Percentiles rank a stretch among this genome's conserved stretches.
These are phyloP conservation scores for Galbula dea DNA, from an alignment of 2,113 vertebrate genomes.

Conservation along the genomic window DNA sequence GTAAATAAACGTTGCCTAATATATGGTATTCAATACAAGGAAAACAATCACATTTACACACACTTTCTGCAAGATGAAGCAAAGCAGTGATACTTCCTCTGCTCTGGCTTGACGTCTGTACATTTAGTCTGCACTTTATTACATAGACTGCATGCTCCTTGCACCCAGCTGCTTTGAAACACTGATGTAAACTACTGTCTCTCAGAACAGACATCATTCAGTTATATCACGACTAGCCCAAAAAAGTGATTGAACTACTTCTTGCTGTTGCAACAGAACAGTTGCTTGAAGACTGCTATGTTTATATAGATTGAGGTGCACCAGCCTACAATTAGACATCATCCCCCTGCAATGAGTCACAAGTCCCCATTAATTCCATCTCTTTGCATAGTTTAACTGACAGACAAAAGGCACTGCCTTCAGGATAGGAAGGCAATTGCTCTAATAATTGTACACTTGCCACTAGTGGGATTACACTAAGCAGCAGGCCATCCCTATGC, in stretches of 20 bases:
- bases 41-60: background rate
- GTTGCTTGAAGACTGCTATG: background rate
- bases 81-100: background rate
- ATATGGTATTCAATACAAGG: background rate
- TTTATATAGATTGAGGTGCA: background rate
- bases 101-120: background rate
- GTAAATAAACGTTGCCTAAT: constrained; percentile 36
- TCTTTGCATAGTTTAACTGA: background rate
- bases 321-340: background rate
- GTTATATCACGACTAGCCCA: background rate
- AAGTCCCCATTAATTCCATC: background rate
- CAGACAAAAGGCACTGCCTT: background rate
- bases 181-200: background rate
- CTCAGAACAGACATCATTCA: background rate
- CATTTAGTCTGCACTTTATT: background rate
- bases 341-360: rapidly evolving
- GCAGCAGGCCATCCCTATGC: rapidly evolving
- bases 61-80: background rate
- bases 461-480: background rate
- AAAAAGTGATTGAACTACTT: background rate
- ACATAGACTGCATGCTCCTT: background rate
- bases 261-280: background rate
- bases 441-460: rapidly evolving
- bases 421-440: background rate
- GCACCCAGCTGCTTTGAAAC: background rate